Conservation (phyloP, 2,888 invertebrate species). For the Muschampia staudingeri region DNA sequence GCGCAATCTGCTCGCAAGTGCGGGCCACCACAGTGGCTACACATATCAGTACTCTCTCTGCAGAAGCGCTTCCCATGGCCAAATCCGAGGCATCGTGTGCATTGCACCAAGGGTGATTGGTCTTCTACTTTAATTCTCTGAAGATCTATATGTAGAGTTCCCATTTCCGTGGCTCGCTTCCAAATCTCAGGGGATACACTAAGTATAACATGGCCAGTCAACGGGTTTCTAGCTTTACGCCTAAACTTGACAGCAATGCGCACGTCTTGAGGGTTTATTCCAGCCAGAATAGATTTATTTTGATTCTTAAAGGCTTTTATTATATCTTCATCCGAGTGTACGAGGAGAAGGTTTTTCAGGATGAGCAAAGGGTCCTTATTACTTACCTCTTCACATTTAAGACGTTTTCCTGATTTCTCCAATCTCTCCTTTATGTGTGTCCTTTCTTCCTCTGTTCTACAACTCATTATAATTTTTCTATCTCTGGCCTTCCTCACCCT, state of each 20-base stretch:
- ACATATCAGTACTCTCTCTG: conserved; percentile 4
- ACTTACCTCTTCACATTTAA: conserved; percentile 38
- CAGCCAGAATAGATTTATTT: conserved; percentile 28
- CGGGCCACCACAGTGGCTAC: conserved; percentile 45
- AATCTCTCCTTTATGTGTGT: conserved; percentile 38
- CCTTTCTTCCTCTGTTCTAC: conserved; percentile 32
- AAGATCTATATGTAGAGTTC: conserved; percentile 19
- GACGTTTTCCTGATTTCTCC: neutral
- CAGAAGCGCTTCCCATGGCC: conserved; percentile 32
- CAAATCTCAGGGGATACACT: conserved; percentile 20
- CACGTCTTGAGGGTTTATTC: conserved; percentile 3
- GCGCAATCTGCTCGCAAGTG: conserved; percentile 24
- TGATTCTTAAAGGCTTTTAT: conserved; percentile 14
- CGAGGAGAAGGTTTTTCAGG: neutral
- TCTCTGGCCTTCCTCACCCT: conserved; percentile 50
- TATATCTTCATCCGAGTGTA: neutral
- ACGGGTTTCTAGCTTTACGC: conserved; percentile 34
- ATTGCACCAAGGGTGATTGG: conserved; percentile 43
- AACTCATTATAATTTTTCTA: conserved; percentile 54
- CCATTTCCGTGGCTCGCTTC: neutral
- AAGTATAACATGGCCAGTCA: neutral
- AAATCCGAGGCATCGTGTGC: conserved; percentile 39
- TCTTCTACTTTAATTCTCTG: conserved; percentile 34
- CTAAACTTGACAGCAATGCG: conserved; percentile 22
- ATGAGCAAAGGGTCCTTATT: conserved; percentile 11